Percentiles rank a stretch among this genome's conserved stretches.
These are phyloP conservation scores for Polydesmus complanatus DNA, from an alignment of 2,888 invertebrate species.

Conservation along the genomic window DNA sequence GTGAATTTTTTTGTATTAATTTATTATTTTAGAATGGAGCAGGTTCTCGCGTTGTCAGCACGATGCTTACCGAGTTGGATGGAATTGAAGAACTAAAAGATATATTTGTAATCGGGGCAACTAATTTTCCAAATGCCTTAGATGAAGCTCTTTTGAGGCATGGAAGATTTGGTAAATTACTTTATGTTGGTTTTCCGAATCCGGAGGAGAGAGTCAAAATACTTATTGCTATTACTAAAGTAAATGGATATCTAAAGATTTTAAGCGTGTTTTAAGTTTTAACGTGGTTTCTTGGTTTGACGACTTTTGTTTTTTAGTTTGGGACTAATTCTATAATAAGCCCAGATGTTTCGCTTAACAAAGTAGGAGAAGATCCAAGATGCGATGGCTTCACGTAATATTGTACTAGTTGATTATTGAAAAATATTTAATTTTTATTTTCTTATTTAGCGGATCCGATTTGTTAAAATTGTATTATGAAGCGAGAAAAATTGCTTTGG, in stretches of 20 bases:
- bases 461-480: constrained; percentile 76
- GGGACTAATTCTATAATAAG: constrained; percentile 63
- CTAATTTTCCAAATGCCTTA: constrained; percentile 90
- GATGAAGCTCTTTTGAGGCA: constrained; percentile 86
- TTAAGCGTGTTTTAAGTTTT: neutral
- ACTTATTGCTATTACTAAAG: constrained; percentile 73
- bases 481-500: constrained; percentile 65
- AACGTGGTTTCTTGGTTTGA: neutral
- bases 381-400: constrained; percentile 60
- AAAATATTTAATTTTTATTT: neutral
- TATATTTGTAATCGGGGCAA: constrained; percentile 90
- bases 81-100: constrained; percentile 81
- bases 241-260: too few relatives aligned
- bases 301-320: constrained; percentile 40
- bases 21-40: constrained; percentile 44
- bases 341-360: constrained; percentile 55
- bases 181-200: constrained; percentile 79
- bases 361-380: constrained; percentile 49
- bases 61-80: constrained; percentile 96
- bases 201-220: constrained; percentile 71
- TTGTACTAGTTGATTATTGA: neutral
- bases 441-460: constrained; percentile 60
- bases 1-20: neutral
- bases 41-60: constrained; percentile 78
- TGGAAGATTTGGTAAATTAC: constrained; percentile 76